These are phyloP conservation scores for Leuciscus idus DNA, from an alignment of 2,113 vertebrate species.

Conservation along the genomic window DNA sequence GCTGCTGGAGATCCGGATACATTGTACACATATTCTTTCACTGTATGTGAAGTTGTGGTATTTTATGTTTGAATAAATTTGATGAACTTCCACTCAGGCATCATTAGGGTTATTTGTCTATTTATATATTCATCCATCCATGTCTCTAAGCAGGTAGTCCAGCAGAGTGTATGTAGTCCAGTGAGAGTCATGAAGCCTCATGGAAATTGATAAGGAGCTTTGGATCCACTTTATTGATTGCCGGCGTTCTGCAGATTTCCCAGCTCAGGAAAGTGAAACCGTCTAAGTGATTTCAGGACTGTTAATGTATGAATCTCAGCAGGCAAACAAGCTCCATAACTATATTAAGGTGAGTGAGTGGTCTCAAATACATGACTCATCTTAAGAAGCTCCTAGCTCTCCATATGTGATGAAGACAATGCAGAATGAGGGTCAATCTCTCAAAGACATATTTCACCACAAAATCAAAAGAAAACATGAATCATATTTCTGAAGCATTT, in stretches of 20 bases:
- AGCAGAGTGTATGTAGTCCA: not conserved
- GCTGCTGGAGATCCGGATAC: not conserved
- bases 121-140: not conserved
- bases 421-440: too few species aligned
- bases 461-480: not conserved
- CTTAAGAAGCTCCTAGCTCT: not conserved
- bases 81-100: not conserved
- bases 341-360: not conserved
- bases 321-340: constrained; percentile 42
- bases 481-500: too few species aligned
- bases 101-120: not conserved
- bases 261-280: constrained; percentile 66
- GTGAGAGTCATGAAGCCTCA: constrained; percentile 47
- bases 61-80: not conserved
- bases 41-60: not conserved
- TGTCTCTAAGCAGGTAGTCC: constrained; percentile 10
- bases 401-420: not conserved
- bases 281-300: constrained; percentile 59
- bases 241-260: constrained; percentile 67
- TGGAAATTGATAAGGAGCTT: constrained; percentile 63
- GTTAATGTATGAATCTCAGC: constrained; percentile 54
- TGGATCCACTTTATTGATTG: constrained; percentile 67
- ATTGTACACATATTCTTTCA: not conserved
- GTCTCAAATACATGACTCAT: not conserved
- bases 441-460: not conserved